A percentile compares a stretch with the other conserved stretches of the same genome.
phyloP scores from a whole-genome alignment of 2,113 vertebrate genomes.

The Albula glossodonta region DNA sequence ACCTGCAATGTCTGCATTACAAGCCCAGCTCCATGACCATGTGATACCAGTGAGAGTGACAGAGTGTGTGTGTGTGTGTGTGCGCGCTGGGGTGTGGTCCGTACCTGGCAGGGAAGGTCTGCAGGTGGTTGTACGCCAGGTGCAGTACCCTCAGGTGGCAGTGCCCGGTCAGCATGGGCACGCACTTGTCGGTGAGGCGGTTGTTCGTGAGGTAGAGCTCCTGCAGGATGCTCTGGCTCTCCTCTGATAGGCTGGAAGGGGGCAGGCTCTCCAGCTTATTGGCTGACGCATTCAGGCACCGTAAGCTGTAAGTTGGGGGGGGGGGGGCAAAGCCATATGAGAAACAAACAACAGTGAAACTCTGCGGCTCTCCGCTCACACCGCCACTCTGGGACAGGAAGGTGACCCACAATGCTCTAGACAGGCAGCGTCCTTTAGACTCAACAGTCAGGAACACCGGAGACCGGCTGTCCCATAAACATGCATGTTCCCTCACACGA shows the following conservation, averaged over 20 bases:
- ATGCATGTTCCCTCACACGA: no score
- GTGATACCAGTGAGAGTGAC: background rate
- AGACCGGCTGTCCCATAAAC: background rate
- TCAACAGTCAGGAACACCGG: no score
- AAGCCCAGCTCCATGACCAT: no score
- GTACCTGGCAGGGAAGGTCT: conserved; percentile 95
- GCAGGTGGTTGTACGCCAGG: conserved; percentile 94
- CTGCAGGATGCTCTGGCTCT: conserved; percentile 88
- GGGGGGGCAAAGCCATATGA: background rate
- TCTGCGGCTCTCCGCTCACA: background rate
- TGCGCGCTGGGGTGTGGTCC: conserved; percentile 1
- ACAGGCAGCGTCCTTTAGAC: no score
- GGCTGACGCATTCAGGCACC: conserved; percentile 91
- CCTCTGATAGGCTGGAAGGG: conserved; percentile 90
- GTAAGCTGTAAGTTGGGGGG: conserved; percentile 72
- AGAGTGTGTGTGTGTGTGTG: background rate
- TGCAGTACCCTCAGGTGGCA: conserved; percentile 88
- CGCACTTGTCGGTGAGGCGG: conserved; percentile 92
- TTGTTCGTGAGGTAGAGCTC: conserved; percentile 96
- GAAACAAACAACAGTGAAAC: background rate
- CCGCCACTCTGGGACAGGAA: background rate
- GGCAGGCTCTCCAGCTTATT: conserved; percentile 94
- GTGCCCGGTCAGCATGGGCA: conserved; percentile 89
- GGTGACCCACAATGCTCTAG: no score
- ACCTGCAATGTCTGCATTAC: no score